Conservation (phyloP, 2,113 vertebrate genomes). For the Mus musculus region DNA sequence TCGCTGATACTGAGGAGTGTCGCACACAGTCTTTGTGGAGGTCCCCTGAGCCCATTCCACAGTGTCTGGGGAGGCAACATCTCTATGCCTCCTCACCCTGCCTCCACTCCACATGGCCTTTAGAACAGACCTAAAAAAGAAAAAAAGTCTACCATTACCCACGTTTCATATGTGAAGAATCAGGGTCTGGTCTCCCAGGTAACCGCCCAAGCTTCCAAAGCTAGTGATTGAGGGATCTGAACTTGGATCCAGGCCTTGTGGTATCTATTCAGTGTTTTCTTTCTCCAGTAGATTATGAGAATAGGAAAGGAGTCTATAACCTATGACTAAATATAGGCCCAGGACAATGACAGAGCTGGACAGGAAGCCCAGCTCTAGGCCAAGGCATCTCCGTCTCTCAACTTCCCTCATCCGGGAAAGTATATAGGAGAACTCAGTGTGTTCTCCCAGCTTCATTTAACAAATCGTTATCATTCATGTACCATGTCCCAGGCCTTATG, state of each 20-base stretch:
- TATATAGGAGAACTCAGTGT: background rate
- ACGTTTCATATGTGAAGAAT: background rate
- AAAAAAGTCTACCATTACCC: background rate
- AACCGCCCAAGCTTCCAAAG: background rate
- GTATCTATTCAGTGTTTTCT: no score
- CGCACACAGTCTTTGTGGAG: background rate
- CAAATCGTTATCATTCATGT: background rate
- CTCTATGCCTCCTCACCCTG: background rate
- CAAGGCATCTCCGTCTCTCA: background rate
- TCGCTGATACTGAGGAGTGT: background rate
- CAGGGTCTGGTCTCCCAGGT: background rate
- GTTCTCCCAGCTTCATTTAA: background rate
- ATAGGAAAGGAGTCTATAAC: background rate
- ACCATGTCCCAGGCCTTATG: background rate
- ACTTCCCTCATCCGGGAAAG: background rate
- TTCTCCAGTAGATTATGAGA: background rate
- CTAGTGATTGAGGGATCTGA: background rate
- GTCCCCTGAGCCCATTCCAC: background rate
- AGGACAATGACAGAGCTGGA: background rate
- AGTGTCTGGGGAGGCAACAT: fast-evolving
- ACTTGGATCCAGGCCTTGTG: constrained; percentile 3
- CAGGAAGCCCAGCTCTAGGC: background rate
- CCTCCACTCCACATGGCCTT: background rate
- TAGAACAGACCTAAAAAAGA: background rate
- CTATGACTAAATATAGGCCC: background rate